Evolutionary conservation across 2,888 invertebrate genomes (phyloP), one percentile per base, ranked within the genome.

Genomic region (Leptinotarsa haldemani): DNA sequence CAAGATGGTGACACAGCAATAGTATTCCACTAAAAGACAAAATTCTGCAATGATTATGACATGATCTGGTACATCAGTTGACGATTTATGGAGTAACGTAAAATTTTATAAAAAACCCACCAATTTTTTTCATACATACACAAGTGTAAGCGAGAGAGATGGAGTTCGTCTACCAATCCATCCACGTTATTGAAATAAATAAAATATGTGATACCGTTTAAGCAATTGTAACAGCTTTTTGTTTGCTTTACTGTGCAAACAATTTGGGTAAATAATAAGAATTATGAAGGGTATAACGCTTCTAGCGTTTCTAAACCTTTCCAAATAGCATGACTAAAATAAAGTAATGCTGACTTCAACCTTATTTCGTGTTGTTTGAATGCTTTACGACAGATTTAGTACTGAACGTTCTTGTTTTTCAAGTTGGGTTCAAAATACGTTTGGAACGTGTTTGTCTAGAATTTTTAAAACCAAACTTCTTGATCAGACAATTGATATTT

Each of bases 231-330:
- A 74, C 79, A 66, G 67, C 72, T 56, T 63, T 64, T 52, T 80
- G 76, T 80, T 80, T 79, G 74, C 77, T 48, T 64, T 75, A 72
- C 78, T 78, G 75, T 77, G 69, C 73, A 75, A 78, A 80, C 73
- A 80, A 61, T 72, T 74, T 73, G 65, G 75, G 75, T 73, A 80
- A 79, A 79, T 77, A 80, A 70, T 52, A 76, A 78, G 78, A 77
- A 76, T 74, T 78, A 76, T 73, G 77, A 77, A 77, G 78, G 78
- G 77, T 75, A 77, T 69, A 74, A 65, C 47, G 68, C 78, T 75
- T 77, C 77, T 77, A 75, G 77, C 70, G 73, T 71, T 77, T 74
- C 73, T 73, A 78, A 78, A 77, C 75, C 80, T 80, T 74, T 80
- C 72, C 77, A 80, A 80, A 80, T 75, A 80, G 68, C 70, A 74